A percentile compares a stretch with the other conserved stretches of the same genome.
Conservation (phyloP, 2,113 vertebrate species). For the Indicator indicator region DNA sequence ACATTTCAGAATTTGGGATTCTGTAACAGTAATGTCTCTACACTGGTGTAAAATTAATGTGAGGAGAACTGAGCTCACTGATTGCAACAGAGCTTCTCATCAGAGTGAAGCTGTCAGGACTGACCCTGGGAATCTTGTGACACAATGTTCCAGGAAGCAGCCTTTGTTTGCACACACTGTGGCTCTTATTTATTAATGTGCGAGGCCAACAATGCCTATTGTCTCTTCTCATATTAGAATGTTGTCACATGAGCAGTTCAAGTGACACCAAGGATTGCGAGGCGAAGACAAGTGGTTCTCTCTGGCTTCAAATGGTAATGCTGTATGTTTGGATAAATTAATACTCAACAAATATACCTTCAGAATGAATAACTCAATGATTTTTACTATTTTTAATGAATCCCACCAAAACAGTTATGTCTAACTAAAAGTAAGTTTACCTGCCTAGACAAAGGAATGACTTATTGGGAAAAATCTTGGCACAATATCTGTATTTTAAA, state of each 20-base stretch:
- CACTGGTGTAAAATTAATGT: background rate
- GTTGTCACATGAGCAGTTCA: conserved; percentile 65
- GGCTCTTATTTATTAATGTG: conserved; percentile 71
- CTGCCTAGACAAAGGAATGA: background rate
- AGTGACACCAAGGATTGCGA: conserved; percentile 66
- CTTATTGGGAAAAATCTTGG: background rate
- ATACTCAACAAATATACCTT: conserved; percentile 47
- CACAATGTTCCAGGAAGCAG: conserved; percentile 70
- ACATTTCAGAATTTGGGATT: background rate
- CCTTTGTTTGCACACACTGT: conserved; percentile 73
- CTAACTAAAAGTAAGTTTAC: background rate
- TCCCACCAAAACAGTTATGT: background rate
- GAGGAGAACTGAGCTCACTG: conserved; percentile 9
- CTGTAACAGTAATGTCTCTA: background rate
- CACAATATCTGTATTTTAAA: background rate
- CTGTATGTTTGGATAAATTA: conserved; percentile 47
- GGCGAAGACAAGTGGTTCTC: conserved; percentile 58
- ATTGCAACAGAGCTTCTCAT: conserved; percentile 11
- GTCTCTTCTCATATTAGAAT: conserved; percentile 56
- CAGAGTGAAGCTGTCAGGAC: background rate
- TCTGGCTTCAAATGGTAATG: conserved; percentile 16
- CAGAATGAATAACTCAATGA: conserved; percentile 2
- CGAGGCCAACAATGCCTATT: conserved; percentile 62
- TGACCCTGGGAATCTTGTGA: conserved; percentile 71
- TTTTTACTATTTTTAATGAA: background rate